phyloP scores from a whole-genome alignment of 2,797 vertebrate species.

The Falco naumanni region DNA sequence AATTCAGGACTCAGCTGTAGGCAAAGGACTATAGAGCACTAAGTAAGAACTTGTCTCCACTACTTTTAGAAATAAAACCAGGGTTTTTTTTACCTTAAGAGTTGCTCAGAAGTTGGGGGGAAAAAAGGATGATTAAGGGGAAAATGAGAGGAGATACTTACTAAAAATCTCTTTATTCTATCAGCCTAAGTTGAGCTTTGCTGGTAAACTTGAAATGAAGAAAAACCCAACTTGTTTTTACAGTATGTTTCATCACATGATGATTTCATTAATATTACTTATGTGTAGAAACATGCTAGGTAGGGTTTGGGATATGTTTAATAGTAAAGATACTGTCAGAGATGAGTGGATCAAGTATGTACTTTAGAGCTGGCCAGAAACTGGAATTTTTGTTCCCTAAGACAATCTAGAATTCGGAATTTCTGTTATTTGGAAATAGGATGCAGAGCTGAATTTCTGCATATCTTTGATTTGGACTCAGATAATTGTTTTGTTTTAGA shows the following conservation, averaged over 20 bases:
- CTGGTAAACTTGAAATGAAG: neutral
- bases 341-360: neutral
- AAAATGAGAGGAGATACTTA: neutral
- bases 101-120: neutral
- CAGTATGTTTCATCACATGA: neutral
- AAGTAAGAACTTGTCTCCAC: neutral
- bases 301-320: neutral
- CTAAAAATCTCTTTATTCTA: neutral
- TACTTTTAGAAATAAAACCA: neutral
- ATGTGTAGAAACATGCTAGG: neutral
- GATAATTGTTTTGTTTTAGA: neutral
- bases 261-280: neutral
- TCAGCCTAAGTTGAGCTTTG: neutral
- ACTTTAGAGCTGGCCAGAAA: neutral
- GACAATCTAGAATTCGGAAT: neutral
- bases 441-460: neutral
- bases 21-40: neutral
- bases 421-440: neutral
- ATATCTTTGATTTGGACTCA: neutral
- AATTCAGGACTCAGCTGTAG: neutral
- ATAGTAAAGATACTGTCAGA: neutral
- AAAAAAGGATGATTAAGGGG: neutral
- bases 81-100: neutral
- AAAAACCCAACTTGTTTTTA: neutral
- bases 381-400: neutral